phyloP scores from a whole-genome alignment of 2,888 invertebrate genomes.

The Melanotus villosus region DNA sequence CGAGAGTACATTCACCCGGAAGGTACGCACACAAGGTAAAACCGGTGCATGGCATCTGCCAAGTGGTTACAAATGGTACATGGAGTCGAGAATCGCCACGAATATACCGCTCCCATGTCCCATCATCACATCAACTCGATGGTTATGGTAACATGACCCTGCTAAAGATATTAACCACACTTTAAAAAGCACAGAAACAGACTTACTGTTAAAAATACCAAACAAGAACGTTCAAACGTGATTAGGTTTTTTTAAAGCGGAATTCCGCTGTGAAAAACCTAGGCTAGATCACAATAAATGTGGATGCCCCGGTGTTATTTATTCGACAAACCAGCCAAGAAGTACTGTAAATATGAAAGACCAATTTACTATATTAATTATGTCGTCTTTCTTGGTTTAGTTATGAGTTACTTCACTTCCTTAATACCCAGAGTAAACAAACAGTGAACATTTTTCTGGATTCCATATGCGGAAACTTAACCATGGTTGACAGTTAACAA shows the following conservation, averaged over 20 bases:
- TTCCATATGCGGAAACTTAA: slow-evolving; percentile 39
- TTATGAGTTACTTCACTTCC: slow-evolving; percentile 30
- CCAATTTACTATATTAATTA: slow-evolving; percentile 15
- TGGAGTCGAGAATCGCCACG: slow-evolving; percentile 23
- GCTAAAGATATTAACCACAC: slow-evolving; percentile 8
- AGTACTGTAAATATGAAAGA: not conserved
- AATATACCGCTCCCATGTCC: slow-evolving; percentile 33
- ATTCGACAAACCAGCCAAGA: too few relatives aligned
- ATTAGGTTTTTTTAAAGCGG: too few relatives aligned
- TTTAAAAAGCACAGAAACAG: too few relatives aligned
- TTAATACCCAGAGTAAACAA: slow-evolving; percentile 20
- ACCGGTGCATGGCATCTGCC: slow-evolving; percentile 56
- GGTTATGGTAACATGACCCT: slow-evolving; percentile 19
- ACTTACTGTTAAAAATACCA: too few relatives aligned
- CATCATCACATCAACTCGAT: slow-evolving; percentile 23
- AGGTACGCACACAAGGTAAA: slow-evolving; percentile 56
- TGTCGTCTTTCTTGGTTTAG: slow-evolving; percentile 14
- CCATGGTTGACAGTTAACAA: slow-evolving; percentile 35
- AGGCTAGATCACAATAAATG: too few relatives aligned
- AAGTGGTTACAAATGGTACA: slow-evolving; percentile 55
- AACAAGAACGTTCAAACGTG: too few relatives aligned
- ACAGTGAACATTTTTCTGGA: slow-evolving; percentile 24
- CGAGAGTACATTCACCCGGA: slow-evolving; percentile 55
- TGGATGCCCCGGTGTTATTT: too few relatives aligned
- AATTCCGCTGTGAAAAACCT: too few relatives aligned